These are phyloP conservation scores for Archocentrus centrarchus DNA, from an alignment of 2,113 vertebrate genomes.

Conservation along the genomic window DNA sequence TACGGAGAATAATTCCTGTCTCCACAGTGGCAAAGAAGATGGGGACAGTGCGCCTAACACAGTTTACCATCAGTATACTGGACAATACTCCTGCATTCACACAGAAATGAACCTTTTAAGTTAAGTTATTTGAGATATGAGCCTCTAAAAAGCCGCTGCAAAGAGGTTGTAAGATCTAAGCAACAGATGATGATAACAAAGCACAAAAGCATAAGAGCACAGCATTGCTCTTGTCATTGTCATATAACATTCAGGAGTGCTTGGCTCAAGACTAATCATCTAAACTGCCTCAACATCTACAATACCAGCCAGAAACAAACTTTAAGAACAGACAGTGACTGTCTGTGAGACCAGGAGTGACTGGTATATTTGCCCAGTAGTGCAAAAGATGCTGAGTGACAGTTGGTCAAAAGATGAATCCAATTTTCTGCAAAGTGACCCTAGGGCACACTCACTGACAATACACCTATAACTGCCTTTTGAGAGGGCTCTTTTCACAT, in stretches of 20 bases:
- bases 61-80: not conserved
- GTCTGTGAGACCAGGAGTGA: no score
- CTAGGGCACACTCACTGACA: conserved; percentile 1
- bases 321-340: not conserved
- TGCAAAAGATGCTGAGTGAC: not conserved
- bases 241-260: not conserved
- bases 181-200: conserved; percentile 1
- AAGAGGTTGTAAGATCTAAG: not conserved
- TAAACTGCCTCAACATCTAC: not conserved
- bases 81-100: not conserved
- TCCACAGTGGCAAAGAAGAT: not conserved
- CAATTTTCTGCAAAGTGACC: conserved; percentile 8
- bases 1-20: not conserved
- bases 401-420: not conserved
- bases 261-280: not conserved
- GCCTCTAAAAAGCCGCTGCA: not conserved
- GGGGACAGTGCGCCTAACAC: not conserved
- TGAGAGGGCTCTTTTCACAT: not conserved
- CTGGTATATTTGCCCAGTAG: not conserved
- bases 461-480: not conserved
- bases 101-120: not conserved
- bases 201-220: not conserved
- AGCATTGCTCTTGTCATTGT: not conserved
- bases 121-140: not conserved
- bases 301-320: not conserved